Base-by-base conservation (phyloP, 2,797 vertebrate genomes). In the Neosilurus mollespiculum region DNA sequence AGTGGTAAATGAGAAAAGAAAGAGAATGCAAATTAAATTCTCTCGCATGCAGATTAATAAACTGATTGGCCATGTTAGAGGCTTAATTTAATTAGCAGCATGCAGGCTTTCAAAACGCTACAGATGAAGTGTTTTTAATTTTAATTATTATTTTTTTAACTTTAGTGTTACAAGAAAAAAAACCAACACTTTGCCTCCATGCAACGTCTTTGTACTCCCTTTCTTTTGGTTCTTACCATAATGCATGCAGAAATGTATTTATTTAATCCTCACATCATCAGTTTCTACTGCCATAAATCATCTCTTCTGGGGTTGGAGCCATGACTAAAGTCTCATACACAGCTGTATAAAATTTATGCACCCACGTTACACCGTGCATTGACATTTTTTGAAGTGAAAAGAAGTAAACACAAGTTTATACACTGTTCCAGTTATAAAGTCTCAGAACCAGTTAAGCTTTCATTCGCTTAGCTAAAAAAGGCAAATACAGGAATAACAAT, bases 31-130 rank as follows among this genome's bases (percentile, higher is more conserved):
- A 88, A 81, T 88, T 62, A 73, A 89, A 75, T 71, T 82, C 73
- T 56, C 78, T 81, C 80, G 81, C 81, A 78, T 80, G 53, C 80
- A 86, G 85, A 89, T 90, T 82, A 87, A 91, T 92, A 87, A 89
- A 88, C 89, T 81, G 87, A 89, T 87, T 81, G 85, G 87, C 86
- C 84, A 85, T 82, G 34, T 78, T 87, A 78, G 83, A 62, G 56
- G 78, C 58, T 49, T 86, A 73, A 86, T 86, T 89, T 80, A 87
- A 90, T 90, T 87, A 89, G 64, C n/a, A 34, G 18, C 49, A 73
- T 75, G 69, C 62, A 81, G 34, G 79, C 26, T 85, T 89, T 89
- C 88, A 89, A 86, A 83, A 22, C 15, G 73, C 18, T 59, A 15
- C 26, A 22, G 26, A 34, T 18, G 56, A 70, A 71, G 43, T 71